Percentiles rank a stretch among this genome's conserved stretches.
These are phyloP conservation scores for Nudaria mundana DNA, from an alignment of 2,888 invertebrate genomes.

Conservation along the genomic window DNA sequence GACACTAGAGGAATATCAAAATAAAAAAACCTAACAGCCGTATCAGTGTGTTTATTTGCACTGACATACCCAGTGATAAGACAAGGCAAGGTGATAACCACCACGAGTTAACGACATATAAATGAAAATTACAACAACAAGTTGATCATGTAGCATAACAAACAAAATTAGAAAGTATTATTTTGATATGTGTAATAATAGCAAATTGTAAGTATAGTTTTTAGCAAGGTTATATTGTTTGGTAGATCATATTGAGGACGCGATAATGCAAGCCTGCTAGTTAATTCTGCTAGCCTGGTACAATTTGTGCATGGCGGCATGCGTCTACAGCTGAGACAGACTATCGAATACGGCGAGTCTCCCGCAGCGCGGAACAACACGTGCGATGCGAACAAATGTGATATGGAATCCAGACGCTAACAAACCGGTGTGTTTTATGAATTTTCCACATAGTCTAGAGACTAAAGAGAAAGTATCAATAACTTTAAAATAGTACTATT, in stretches of 20 bases:
- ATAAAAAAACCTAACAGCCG: too few species aligned
- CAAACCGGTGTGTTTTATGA: constrained; percentile 34
- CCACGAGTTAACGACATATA: not conserved
- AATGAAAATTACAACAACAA: not conserved
- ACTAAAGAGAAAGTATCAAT: too few species aligned
- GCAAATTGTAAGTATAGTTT: too few species aligned
- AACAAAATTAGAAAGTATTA: constrained; percentile 1
- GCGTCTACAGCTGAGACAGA: constrained; percentile 39
- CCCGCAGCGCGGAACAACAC: constrained; percentile 38
- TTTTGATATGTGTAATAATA: too few species aligned
- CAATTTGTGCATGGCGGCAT: constrained; percentile 61
- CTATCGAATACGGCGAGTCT: constrained; percentile 37
- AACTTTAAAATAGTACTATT: too few species aligned
- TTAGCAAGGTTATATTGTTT: too few species aligned
- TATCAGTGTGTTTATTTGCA: not conserved
- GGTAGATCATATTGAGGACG: constrained; percentile 22
- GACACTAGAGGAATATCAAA: too few species aligned
- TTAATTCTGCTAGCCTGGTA: constrained; percentile 54
- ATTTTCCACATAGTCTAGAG: too few species aligned
- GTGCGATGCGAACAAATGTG: constrained; percentile 29
- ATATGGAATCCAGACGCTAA: constrained; percentile 30
- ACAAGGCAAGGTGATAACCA: not conserved
- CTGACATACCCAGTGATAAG: not conserved
- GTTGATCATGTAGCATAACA: not conserved
- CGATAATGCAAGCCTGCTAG: constrained; percentile 31